These are phyloP conservation scores for Drosophila glabriapex DNA, from an alignment of 2,888 invertebrate species.

Conservation along the genomic window DNA sequence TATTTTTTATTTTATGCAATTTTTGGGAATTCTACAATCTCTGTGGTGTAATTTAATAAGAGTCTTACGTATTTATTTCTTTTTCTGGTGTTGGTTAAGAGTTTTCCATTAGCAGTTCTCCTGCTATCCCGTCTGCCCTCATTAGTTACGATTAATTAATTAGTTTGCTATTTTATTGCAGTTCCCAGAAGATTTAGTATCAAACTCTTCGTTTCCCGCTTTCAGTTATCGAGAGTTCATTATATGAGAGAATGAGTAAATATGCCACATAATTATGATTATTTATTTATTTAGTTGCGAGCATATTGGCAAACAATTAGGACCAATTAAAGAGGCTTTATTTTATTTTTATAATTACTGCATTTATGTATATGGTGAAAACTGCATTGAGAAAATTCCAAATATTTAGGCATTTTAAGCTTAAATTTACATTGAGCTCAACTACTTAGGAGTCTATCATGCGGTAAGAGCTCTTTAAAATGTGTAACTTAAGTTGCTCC, in stretches of 20 bases:
- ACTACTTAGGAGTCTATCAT: not conserved
- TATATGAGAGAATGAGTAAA: not conserved
- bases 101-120: not conserved
- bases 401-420: not conserved
- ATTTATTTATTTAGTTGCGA: not conserved
- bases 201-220: not conserved
- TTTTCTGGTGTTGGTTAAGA: not conserved
- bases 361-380: not conserved
- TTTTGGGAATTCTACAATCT: not conserved
- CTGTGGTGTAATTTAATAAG: not conserved
- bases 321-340: not conserved
- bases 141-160: not conserved
- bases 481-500: slow-evolving; percentile 10
- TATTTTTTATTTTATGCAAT: not conserved
- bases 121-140: not conserved
- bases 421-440: not conserved
- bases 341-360: not conserved
- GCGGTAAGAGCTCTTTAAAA: not conserved
- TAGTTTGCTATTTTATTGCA: slow-evolving; percentile 1
- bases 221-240: not conserved
- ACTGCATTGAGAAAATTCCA: not conserved
- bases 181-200: not conserved
- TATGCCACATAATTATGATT: too few relatives aligned
- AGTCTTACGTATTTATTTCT: not conserved
- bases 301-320: not conserved